Conservation (phyloP, 2,797 vertebrate genomes). For the Tangara arthus region DNA sequence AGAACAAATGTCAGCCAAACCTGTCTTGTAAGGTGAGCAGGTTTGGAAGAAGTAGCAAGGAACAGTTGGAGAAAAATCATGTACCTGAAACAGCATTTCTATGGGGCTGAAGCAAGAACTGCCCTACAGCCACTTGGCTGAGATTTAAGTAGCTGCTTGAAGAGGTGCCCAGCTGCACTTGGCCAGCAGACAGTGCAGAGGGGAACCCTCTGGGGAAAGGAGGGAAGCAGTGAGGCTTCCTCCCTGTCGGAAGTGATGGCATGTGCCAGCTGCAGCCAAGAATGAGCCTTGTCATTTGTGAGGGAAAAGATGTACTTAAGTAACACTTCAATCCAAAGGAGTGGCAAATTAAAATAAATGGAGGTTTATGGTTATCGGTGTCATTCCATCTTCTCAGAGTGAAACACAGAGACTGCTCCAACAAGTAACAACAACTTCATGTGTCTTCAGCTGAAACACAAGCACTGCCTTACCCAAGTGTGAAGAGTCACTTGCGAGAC, state of each 20-base stretch:
- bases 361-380: not conserved
- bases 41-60: not conserved
- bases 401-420: not conserved
- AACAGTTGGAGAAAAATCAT: not conserved
- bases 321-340: not conserved
- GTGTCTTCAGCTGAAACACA: not conserved
- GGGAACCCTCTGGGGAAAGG: not conserved
- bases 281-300: not conserved
- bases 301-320: not conserved
- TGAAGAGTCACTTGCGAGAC: not conserved
- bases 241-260: not conserved
- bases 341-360: not conserved
- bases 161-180: not conserved
- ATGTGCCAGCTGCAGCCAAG: not conserved
- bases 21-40: not conserved
- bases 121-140: not conserved
- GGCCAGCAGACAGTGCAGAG: not conserved
- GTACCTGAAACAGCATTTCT: not conserved
- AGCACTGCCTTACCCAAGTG: not conserved
- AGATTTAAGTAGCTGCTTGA: not conserved
- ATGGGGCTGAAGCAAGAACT: not conserved
- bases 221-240: not conserved
- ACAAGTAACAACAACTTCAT: not conserved
- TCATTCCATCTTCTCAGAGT: not conserved
- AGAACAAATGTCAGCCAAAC: not conserved